These are phyloP conservation scores for Monoplex corrugatus DNA, from an alignment of 2,888 invertebrate genomes.

Conservation along the genomic window DNA sequence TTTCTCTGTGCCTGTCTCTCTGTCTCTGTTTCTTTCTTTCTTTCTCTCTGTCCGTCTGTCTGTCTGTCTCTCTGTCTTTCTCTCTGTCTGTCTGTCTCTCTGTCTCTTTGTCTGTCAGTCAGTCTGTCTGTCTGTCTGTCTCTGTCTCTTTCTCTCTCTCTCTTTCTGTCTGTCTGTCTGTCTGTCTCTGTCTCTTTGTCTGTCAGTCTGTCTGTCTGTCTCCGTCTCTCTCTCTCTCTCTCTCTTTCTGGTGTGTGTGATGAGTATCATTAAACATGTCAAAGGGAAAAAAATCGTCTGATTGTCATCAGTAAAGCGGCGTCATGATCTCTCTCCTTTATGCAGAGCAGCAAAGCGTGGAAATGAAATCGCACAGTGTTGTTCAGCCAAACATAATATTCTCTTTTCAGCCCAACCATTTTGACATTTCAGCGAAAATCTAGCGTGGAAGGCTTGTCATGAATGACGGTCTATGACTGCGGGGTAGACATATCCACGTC, in stretches of 20 bases:
- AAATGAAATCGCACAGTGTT: constrained; percentile 33
- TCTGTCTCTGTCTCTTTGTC: too few relatives aligned
- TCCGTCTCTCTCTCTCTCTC: too few relatives aligned
- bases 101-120: too few relatives aligned
- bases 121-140: too few relatives aligned
- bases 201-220: too few relatives aligned
- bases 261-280: constrained; percentile 22
- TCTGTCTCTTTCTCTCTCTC: neutral
- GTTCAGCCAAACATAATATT: constrained; percentile 37
- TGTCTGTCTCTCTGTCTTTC: neutral
- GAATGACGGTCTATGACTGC: neutral
- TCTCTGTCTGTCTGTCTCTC: neutral
- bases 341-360: constrained; percentile 33
- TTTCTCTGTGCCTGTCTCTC: neutral
- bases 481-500: constrained; percentile 10
- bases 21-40: neutral
- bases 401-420: constrained; percentile 36
- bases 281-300: constrained; percentile 32
- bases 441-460: neutral
- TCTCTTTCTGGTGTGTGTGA: neutral
- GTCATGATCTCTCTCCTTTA: constrained; percentile 16
- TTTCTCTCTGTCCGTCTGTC: too few relatives aligned
- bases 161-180: neutral
- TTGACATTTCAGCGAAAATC: constrained; percentile 42
- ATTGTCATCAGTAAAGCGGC: constrained; percentile 35